Conservation (phyloP, 2,113 vertebrate species). For the Misgurnus mizolepis region DNA sequence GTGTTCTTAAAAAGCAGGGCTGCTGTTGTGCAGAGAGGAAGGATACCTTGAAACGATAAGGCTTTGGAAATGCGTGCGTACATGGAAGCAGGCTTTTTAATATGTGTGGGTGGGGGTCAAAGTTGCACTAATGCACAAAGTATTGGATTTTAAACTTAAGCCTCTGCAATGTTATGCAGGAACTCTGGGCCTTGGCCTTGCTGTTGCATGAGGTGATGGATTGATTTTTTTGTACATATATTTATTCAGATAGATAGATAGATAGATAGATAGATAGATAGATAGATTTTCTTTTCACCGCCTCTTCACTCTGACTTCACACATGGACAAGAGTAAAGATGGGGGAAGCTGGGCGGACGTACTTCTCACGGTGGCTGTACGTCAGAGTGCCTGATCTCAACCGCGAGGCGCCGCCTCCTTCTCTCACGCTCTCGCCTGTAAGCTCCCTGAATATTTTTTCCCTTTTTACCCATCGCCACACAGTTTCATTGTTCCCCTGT, state of each 20-base stretch:
- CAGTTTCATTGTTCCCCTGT: constrained; percentile 47
- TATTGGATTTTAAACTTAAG: neutral
- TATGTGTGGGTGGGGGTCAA: neutral
- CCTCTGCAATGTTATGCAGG: constrained; percentile 2
- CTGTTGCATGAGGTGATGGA: constrained; percentile 9
- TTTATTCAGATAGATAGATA: too few species aligned
- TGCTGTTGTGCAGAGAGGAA: constrained; percentile 41
- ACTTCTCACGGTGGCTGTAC: constrained; percentile 49
- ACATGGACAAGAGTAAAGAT: constrained; percentile 14
- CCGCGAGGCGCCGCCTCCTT: constrained; percentile 30
- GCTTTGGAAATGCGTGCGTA: constrained; percentile 7
- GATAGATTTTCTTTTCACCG: neutral
- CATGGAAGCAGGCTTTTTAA: neutral
- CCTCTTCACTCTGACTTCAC: neutral
- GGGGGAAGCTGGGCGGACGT: constrained; percentile 25
- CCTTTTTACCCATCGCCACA: constrained; percentile 36
- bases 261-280: too few species aligned
- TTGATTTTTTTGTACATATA: neutral
- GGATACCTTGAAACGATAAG: neutral
- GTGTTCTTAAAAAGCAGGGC: constrained; percentile 70
- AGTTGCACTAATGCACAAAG: neutral
- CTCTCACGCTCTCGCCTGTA: constrained; percentile 36
- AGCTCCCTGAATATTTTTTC: constrained; percentile 22
- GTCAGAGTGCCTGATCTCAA: constrained; percentile 47
- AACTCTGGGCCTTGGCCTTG: constrained; percentile 3